Evolutionary conservation across 2,113 vertebrate species (phyloP), one percentile per base, ranked within the genome.

Genomic region (Polypterus senegalus): DNA sequence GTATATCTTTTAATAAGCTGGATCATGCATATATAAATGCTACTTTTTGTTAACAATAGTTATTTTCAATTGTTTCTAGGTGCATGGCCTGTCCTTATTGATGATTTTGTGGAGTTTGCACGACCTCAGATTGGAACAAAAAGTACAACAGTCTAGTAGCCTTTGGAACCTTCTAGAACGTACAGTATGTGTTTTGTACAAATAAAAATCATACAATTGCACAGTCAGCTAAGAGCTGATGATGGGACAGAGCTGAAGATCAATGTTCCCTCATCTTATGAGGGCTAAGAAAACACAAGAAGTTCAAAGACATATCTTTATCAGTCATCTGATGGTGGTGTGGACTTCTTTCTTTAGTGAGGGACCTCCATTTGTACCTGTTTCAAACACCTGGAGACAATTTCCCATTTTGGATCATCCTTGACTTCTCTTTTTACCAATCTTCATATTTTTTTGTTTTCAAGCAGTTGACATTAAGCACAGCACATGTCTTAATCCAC

Each of bases 21-120:
- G 2, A 27, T 27, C 27, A 27, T 27, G 27, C 27, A 27, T 2
- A 27, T 27, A 27, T 27, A 27, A 27, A 27, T 27, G 27, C 27
- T 27, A 27, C 27, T 27, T 27, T 27, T 27, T 27, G 27, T 27
- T 27, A 27, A 27, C 27, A 27, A 27, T 27, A 27, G 27, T 27
- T 27, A 27, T 27, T 59, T 5, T 54, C 46, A 11, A 9, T 61
- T 2, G 3, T 43, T 62, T 67, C 4, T 7, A 90, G 88, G 88
- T 73, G 89, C 88, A 67, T 91, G 89, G 89, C 89, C 89, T 63
- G 89, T 91, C 77, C 89, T 91, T 73, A 91, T 91, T 61, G 89
- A 91, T 77, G 89, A 91, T 81, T 91, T 91, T 86, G 89, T 91
- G 84, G 89, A 91, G 85, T 91, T 90, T 88, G 89, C 89, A 84